phyloP scores from a whole-genome alignment of 2,797 vertebrate species.

The Halcyon chelicuti region DNA sequence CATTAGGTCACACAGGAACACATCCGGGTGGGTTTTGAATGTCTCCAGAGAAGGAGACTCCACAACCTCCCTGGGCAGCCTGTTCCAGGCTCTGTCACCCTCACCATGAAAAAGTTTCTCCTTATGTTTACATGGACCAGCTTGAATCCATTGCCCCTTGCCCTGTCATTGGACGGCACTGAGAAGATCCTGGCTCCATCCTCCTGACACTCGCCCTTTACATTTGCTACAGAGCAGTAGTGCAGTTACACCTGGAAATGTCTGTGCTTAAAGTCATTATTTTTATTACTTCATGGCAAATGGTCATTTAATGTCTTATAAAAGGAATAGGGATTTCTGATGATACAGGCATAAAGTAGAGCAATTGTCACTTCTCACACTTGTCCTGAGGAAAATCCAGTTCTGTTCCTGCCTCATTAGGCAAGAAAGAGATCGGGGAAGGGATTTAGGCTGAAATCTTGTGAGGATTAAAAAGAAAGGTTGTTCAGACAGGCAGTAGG shows the following conservation, averaged over 20 bases:
- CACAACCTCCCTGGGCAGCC: no score
- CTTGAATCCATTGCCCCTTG: no score
- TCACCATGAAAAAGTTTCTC: no score
- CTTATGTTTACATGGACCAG: no score
- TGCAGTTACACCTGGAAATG: neutral
- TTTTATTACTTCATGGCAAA: neutral
- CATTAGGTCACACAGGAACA: no score
- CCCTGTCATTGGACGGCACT: no score
- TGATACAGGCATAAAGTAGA: fast-evolving
- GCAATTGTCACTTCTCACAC: neutral
- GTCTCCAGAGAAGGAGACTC: no score
- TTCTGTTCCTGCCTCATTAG: neutral
- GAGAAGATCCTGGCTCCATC: no score
- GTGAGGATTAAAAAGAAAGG: neutral
- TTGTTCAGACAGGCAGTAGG: neutral
- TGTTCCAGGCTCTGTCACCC: no score
- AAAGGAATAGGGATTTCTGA: neutral
- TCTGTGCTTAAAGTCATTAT: neutral
- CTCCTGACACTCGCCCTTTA: no score
- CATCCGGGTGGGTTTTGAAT: no score
- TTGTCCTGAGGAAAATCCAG: neutral
- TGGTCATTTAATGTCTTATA: fast-evolving
- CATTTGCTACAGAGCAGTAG: neutral
- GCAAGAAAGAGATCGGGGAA: fast-evolving
- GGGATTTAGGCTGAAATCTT: neutral